These are phyloP conservation scores for Melanchra persicariae DNA, from an alignment of 2,888 invertebrate species.

Conservation along the genomic window DNA sequence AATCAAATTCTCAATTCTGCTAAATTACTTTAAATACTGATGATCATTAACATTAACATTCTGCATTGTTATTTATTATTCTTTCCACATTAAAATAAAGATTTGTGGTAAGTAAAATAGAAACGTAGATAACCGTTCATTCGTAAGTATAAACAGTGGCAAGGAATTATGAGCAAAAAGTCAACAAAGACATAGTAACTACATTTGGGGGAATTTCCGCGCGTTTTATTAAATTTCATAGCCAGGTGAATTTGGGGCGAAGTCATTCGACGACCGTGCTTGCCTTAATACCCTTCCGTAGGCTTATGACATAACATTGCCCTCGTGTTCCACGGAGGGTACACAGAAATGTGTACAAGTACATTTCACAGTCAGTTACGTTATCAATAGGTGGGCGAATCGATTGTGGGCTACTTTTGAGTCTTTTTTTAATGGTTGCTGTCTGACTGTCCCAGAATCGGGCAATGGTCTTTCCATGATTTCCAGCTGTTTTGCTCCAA, in stretches of 20 bases:
- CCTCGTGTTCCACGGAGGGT: neutral
- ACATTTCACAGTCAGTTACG: neutral
- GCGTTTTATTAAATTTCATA: slow-evolving; percentile 74
- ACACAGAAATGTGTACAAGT: neutral
- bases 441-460: too few species aligned
- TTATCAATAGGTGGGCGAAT: neutral
- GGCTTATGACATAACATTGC: slow-evolving; percentile 2
- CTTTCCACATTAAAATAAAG: neutral
- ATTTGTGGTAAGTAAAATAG: neutral
- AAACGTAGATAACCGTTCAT: neutral
- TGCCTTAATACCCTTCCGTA: slow-evolving; percentile 31
- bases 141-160: slow-evolving; percentile 44
- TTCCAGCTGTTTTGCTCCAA: too few species aligned
- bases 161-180: slow-evolving; percentile 53
- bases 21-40: too few species aligned
- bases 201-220: slow-evolving; percentile 73
- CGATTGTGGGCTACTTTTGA: too few species aligned
- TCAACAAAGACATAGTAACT: slow-evolving; percentile 56
- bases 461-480: too few species aligned
- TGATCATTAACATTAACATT: too few species aligned
- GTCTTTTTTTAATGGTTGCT: too few species aligned
- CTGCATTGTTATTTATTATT: too few species aligned
- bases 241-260: slow-evolving; percentile 56
- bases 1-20: too few species aligned
- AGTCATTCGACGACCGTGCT: slow-evolving; percentile 38